phyloP scores from a whole-genome alignment of 2,888 invertebrate genomes.

The Ophioninae sp. region DNA sequence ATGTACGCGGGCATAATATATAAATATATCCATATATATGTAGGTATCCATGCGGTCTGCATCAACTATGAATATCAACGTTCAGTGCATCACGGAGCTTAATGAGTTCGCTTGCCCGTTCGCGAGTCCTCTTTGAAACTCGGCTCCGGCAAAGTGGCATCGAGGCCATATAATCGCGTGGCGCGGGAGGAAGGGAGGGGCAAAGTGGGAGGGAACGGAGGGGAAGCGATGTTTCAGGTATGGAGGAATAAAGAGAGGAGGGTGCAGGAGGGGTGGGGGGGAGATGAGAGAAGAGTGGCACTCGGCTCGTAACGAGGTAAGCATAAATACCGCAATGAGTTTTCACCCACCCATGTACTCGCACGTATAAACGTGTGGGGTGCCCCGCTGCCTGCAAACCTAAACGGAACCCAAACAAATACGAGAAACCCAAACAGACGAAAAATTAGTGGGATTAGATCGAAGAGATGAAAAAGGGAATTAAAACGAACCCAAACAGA shows the following conservation, averaged over 20 bases:
- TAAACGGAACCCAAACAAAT: constrained; percentile 4
- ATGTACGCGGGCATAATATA: constrained; percentile 32
- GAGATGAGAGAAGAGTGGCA: constrained; percentile 1
- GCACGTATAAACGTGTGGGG: neutral
- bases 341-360: constrained; percentile 12
- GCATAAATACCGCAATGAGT: constrained; percentile 42
- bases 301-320: constrained; percentile 12
- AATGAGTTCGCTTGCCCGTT: constrained; percentile 66
- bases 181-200: constrained; percentile 25
- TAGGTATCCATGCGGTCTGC: neutral
- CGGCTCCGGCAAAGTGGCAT: constrained; percentile 62
- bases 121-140: constrained; percentile 64
- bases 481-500: too few relatives aligned
- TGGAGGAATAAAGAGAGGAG: too few relatives aligned
- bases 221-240: neutral
- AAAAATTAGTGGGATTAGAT: too few relatives aligned
- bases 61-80: constrained; percentile 62
- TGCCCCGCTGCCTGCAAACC: too few relatives aligned
- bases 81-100: constrained; percentile 63
- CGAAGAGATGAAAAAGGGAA: too few relatives aligned
- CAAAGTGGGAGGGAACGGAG: constrained; percentile 24
- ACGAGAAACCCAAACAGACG: too few relatives aligned
- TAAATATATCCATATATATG: constrained; percentile 15
- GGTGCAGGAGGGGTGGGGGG: neutral
- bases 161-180: constrained; percentile 59